Evolutionary conservation across 1,140 invertebrate species (phyloP).

Genomic region (Bicyclus anynana): DNA sequence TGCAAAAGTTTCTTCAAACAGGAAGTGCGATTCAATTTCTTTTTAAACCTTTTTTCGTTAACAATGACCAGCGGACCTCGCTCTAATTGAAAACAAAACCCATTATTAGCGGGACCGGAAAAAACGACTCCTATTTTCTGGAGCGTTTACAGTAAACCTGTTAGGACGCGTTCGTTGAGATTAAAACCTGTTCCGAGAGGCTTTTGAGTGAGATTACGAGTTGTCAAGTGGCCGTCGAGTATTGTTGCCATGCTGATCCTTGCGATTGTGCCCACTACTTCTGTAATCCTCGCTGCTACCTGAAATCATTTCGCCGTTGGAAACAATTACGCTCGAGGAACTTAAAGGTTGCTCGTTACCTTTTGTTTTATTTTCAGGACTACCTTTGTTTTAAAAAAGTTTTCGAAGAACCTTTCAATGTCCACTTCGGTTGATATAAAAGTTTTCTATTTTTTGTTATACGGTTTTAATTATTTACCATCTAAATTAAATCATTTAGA

Average conservation of each 20-base stretch:
- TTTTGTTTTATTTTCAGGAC: background rate
- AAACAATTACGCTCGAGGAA: constrained; percentile 5
- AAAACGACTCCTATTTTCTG: constrained; percentile 36
- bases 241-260: constrained; percentile 37
- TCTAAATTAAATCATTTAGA: too few relatives aligned
- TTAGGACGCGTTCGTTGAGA: constrained; percentile 39
- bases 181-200: constrained; percentile 36
- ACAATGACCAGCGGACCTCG: constrained; percentile 31
- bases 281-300: constrained; percentile 6
- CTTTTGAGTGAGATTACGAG: constrained; percentile 45
- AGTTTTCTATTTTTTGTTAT: too few relatives aligned
- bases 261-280: constrained; percentile 13
- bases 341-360: background rate
- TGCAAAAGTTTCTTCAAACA: constrained; percentile 39
- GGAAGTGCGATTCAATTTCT: constrained; percentile 32
- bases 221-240: constrained; percentile 44
- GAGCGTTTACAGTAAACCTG: constrained; percentile 43
- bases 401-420: too few relatives aligned
- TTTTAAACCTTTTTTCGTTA: constrained; percentile 38
- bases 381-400: constrained; percentile 4
- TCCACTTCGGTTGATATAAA: too few relatives aligned
- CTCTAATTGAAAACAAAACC: constrained; percentile 44
- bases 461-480: too few relatives aligned
- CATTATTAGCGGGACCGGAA: constrained; percentile 43
- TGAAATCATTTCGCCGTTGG: constrained; percentile 9